phyloP scores from a whole-genome alignment of 2,113 vertebrate species.

The Proterorhinus semilunaris region DNA sequence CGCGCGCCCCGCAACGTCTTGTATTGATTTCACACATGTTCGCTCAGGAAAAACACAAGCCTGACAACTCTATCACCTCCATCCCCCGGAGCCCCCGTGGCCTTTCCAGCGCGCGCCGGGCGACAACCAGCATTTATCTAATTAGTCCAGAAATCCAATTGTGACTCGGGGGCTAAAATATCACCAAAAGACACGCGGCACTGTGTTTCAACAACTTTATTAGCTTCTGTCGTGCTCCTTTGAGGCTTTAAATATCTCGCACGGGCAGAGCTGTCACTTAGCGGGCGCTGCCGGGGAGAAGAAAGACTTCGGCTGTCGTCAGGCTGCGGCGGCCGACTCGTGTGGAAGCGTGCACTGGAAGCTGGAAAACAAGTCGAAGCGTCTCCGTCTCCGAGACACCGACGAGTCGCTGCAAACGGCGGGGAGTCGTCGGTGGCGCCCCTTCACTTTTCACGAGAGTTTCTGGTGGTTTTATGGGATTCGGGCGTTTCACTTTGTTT shows the following conservation, averaged over 20 bases:
- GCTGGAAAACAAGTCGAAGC: conserved; percentile 1
- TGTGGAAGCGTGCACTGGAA: conserved; percentile 14
- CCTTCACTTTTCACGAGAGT: not conserved
- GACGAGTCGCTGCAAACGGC: conserved; percentile 7
- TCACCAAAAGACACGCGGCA: conserved; percentile 2
- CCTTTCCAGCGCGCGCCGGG: conserved; percentile 29
- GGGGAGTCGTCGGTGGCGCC: not conserved
- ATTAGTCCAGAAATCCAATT: conserved; percentile 20
- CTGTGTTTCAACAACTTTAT: conserved; percentile 1
- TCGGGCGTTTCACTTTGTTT: too few species aligned
- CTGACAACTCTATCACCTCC: conserved; percentile 25
- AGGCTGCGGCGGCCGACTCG: conserved; percentile 5
- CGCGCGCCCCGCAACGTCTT: conserved; percentile 6
- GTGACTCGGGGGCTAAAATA: conserved; percentile 12
- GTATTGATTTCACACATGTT: conserved; percentile 29
- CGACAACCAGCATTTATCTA: conserved; percentile 6
- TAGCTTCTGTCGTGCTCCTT: conserved; percentile 14
- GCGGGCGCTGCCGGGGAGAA: conserved; percentile 33
- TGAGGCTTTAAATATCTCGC: conserved; percentile 49
- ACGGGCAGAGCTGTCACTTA: conserved; percentile 28
- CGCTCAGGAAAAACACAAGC: conserved; percentile 33
- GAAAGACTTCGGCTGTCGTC: conserved; percentile 28
- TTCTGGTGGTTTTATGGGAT: not conserved
- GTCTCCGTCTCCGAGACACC: conserved; percentile 5
- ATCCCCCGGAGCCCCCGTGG: conserved; percentile 27